A percentile compares a stretch with the other conserved stretches of the same genome.
Evolutionary conservation across 2,797 vertebrate species (phyloP).

Genomic region (Dicrostonyx torquatus): DNA sequence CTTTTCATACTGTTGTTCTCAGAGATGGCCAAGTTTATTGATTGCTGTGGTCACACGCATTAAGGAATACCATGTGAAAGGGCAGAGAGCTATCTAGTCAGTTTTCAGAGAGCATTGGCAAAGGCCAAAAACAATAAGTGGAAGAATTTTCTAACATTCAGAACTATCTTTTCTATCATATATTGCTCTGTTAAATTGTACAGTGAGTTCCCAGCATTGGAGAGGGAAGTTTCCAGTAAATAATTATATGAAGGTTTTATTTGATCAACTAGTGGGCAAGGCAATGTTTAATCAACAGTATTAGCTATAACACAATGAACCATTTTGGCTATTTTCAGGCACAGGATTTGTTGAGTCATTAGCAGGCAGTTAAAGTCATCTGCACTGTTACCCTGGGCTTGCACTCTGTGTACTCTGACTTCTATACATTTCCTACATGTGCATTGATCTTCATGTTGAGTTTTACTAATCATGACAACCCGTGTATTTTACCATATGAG

Average conservation of each 20-base stretch:
- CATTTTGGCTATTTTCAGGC: background rate
- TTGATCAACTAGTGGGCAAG: background rate
- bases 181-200: background rate
- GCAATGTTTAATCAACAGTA: conserved; percentile 13
- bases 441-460: conserved; percentile 40
- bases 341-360: background rate
- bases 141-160: background rate
- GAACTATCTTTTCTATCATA: background rate
- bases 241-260: background rate
- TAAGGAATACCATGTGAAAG: background rate
- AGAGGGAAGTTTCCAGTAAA: background rate
- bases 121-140: background rate
- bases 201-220: background rate
- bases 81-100: background rate
- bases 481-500: background rate
- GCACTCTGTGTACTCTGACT: background rate
- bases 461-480: background rate
- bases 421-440: background rate
- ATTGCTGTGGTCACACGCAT: background rate
- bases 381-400: background rate
- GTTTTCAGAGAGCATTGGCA: background rate
- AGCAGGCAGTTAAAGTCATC: background rate
- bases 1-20: background rate
- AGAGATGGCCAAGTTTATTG: background rate
- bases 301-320: conserved; percentile 17